phyloP scores from a whole-genome alignment of 2,888 invertebrate genomes.

The Bombylius discolor region DNA sequence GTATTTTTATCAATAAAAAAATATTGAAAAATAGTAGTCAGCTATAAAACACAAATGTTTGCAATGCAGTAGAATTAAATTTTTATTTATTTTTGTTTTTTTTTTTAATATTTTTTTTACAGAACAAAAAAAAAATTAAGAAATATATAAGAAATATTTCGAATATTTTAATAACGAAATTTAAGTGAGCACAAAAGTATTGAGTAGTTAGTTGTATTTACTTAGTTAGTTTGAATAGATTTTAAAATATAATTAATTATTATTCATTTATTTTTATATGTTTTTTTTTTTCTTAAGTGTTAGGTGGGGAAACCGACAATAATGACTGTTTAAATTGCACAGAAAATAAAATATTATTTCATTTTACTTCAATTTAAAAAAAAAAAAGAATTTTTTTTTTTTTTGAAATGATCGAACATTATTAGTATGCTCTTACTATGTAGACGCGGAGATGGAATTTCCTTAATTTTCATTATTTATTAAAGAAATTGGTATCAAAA shows the following conservation, averaged over 20 bases:
- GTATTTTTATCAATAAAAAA: slow-evolving; percentile 5
- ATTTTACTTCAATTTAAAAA: not conserved
- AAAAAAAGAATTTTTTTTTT: not conserved
- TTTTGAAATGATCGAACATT: not conserved
- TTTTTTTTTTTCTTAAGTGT: too few species aligned
- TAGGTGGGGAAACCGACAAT: too few species aligned
- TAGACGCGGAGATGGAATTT: not conserved
- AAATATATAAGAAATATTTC: too few species aligned
- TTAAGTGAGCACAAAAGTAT: too few species aligned
- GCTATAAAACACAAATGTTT: not conserved
- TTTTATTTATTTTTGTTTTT: not conserved
- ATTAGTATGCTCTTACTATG: too few species aligned
- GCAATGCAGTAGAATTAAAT: not conserved
- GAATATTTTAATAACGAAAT: too few species aligned
- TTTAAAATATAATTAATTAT: too few species aligned
- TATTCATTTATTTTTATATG: too few species aligned
- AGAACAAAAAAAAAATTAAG: not conserved
- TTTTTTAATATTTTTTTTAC: not conserved
- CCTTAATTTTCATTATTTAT: not conserved
- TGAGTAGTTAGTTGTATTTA: too few species aligned
- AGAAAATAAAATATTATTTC: too few species aligned
- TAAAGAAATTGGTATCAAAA: slow-evolving; percentile 4
- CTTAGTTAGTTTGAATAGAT: too few species aligned
- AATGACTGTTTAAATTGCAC: too few species aligned
- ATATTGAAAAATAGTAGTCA: not conserved